Conservation (phyloP, 2,888 invertebrate genomes). For the Cyrtodaria siliqua region DNA sequence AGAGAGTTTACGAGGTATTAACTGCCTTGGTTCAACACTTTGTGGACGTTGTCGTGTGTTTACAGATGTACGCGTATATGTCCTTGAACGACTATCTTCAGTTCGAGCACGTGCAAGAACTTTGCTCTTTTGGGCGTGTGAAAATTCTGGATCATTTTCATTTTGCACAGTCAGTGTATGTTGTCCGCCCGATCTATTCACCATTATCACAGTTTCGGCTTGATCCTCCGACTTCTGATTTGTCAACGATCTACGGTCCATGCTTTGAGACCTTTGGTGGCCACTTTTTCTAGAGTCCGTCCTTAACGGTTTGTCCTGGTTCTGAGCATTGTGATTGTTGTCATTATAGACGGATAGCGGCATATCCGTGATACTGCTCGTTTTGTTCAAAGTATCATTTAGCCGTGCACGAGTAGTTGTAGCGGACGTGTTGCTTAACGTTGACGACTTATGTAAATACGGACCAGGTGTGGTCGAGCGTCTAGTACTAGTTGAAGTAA, state of each 20-base stretch:
- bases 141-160: constrained; percentile 46
- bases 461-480: constrained; percentile 69
- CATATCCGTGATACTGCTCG: constrained; percentile 29
- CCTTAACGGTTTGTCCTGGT: too few relatives aligned
- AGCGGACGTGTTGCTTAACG: constrained; percentile 41
- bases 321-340: not conserved
- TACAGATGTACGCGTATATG: constrained; percentile 21
- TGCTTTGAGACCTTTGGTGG: constrained; percentile 40
- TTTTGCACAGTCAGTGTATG: constrained; percentile 65
- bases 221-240: constrained; percentile 51
- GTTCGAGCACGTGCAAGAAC: constrained; percentile 68
- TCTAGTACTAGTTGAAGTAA: constrained; percentile 21
- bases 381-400: constrained; percentile 49
- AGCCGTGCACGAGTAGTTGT: constrained; percentile 43
- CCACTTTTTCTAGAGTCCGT: constrained; percentile 22
- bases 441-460: constrained; percentile 36
- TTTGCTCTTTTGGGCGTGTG: constrained; percentile 39
- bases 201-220: constrained; percentile 67
- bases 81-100: constrained; percentile 44
- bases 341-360: constrained; percentile 54
- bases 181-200: constrained; percentile 62
- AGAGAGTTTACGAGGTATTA: constrained; percentile 39
- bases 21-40: constrained; percentile 65
- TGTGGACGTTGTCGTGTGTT: constrained; percentile 60
- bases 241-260: constrained; percentile 48